Evolutionary conservation across 2,113 vertebrate species (phyloP).

Genomic region (Opisthocomus hoazin): DNA sequence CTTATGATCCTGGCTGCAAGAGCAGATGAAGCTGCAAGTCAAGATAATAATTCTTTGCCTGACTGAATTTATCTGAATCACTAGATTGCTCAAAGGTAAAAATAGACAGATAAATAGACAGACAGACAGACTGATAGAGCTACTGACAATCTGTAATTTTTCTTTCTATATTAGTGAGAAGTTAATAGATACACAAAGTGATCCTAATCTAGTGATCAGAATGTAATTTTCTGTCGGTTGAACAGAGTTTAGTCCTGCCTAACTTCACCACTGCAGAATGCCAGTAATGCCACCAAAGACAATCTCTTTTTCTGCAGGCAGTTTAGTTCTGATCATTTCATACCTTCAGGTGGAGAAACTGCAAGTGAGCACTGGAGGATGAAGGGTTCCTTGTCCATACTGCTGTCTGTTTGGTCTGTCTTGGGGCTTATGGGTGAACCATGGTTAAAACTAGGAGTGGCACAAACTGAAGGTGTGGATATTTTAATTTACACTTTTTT

Average conservation of each 20-base stretch:
- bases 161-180: neutral
- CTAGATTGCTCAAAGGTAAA: neutral
- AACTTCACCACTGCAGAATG: neutral
- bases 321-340: neutral
- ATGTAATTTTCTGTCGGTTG: neutral
- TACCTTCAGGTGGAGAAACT: too few species aligned
- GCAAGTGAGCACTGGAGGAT: neutral
- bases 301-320: neutral
- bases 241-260: neutral
- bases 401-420: neutral
- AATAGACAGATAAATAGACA: accelerated
- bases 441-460: neutral
- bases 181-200: neutral
- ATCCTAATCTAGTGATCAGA: neutral
- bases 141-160: neutral
- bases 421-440: neutral
- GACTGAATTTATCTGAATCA: neutral
- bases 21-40: neutral
- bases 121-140: neutral
- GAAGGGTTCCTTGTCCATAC: neutral
- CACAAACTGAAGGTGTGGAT: neutral
- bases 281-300: neutral
- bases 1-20: neutral
- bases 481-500: neutral
- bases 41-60: neutral